These are phyloP conservation scores for Drosophila austrosaltans DNA, from an alignment of 2,888 invertebrate species.

Conservation along the genomic window DNA sequence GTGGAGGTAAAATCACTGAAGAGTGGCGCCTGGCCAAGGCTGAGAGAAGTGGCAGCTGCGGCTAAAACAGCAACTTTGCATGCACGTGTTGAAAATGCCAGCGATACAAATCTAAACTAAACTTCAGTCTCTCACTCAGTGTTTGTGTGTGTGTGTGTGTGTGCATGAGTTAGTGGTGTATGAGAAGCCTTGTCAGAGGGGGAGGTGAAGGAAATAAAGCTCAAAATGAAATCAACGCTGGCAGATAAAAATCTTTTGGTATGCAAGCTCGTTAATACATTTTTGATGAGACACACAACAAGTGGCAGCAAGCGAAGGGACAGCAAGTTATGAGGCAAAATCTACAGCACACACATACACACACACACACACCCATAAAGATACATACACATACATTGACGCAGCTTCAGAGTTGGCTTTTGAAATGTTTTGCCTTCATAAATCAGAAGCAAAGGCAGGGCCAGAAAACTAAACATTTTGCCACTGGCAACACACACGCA, in stretches of 20 bases:
- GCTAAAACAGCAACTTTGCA: slow-evolving; percentile 64
- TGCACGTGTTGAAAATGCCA: slow-evolving; percentile 73
- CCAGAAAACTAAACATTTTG: slow-evolving; percentile 61
- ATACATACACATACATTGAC: slow-evolving; percentile 26
- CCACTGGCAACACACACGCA: slow-evolving; percentile 48
- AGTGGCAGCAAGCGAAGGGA: slow-evolving; percentile 64
- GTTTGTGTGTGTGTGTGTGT: slow-evolving; percentile 10
- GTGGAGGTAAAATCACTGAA: background rate
- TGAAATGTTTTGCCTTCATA: slow-evolving; percentile 66
- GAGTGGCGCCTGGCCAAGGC: slow-evolving; percentile 11
- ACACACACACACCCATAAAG: slow-evolving; percentile 40
- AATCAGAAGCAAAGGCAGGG: slow-evolving; percentile 52
- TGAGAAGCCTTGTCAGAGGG: background rate
- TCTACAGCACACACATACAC: slow-evolving; percentile 12
- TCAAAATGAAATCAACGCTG: slow-evolving; percentile 79
- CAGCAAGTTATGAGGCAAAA: slow-evolving; percentile 73
- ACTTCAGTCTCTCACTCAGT: slow-evolving; percentile 37
- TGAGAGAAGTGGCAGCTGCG: slow-evolving; percentile 41
- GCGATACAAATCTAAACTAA: slow-evolving; percentile 73
- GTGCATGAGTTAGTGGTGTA: background rate
- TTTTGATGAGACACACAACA: slow-evolving; percentile 81
- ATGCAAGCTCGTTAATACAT: slow-evolving; percentile 81
- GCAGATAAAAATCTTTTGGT: slow-evolving; percentile 77
- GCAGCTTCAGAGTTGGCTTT: slow-evolving; percentile 60
- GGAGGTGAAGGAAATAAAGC: slow-evolving; percentile 33